These are phyloP conservation scores for Aleiodes sp. DNA, from an alignment of 1,140 invertebrate species.

Conservation along the genomic window DNA sequence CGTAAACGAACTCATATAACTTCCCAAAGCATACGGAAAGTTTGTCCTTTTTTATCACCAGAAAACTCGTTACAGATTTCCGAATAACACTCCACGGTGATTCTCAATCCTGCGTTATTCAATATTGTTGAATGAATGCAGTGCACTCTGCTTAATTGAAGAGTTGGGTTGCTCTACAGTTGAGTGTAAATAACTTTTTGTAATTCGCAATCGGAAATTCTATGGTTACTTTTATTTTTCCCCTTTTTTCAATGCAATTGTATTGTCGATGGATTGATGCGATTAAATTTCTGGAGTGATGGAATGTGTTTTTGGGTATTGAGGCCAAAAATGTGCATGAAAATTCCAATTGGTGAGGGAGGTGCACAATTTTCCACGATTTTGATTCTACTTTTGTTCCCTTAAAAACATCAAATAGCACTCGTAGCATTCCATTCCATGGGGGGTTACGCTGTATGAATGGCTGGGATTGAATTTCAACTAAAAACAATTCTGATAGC, in stretches of 20 bases:
- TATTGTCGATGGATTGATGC: background rate
- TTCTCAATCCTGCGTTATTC: background rate
- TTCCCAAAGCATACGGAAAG: too few species aligned
- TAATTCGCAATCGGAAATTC: too few species aligned
- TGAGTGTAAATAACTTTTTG: too few species aligned
- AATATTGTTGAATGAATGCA: background rate
- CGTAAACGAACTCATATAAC: too few species aligned
- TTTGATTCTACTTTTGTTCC: background rate
- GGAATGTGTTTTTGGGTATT: slow-evolving; percentile 1
- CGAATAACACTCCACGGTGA: background rate
- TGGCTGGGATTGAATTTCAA: too few species aligned
- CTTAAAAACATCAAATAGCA: background rate
- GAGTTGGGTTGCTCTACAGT: background rate
- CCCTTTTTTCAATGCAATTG: background rate
- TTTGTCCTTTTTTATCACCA: background rate
- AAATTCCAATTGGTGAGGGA: background rate
- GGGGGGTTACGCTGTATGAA: too few species aligned
- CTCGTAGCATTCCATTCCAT: too few species aligned
- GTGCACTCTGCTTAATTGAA: background rate
- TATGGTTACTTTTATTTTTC: too few species aligned
- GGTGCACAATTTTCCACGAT: background rate
- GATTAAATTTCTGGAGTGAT: background rate
- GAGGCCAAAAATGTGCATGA: background rate
- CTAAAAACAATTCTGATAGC: too few species aligned
- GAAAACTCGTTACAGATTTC: background rate